Base-by-base conservation (phyloP, 1,140 invertebrate genomes). In the Schlechtendalia chinensis region DNA sequence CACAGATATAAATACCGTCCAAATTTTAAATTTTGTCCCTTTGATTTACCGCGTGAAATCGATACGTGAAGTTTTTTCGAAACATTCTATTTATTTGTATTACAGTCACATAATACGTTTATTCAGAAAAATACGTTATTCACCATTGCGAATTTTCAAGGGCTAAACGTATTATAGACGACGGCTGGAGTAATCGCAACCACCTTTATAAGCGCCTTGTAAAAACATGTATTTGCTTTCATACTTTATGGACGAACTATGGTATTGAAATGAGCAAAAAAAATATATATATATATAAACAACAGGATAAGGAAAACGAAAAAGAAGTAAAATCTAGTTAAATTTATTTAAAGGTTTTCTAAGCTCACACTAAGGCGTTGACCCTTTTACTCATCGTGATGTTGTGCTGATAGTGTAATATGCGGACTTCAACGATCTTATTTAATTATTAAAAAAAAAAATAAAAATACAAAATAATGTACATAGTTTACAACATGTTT, bases 221-320 rank as follows among this genome's bases (percentile, higher is more conserved):
- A 58, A 59, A 79, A 79, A 79, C 75, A 79, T 19, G 75, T 45
- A 79, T 79, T 63, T 79, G 58, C 75, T 79, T 61, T 79, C 22
- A 63, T 79, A 50, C 4, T 29, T 1, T 29, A 32, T 17, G 50
- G 16, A 17, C 4, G 3, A n/a, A 8, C 14, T 50, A 6, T 14
- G 11, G 24, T 29, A 53, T 29, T 47, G 4, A 27, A 27, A 72
- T 6, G 29, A 53, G 24, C 29, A 54, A 54, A 54, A 54, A n/a
- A n/a, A n/a, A n/a, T n/a, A n/a, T n/a, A n/a, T n/a, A n/a, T n/a
- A n/a, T n/a, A 19, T n/a, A 27, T 22, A 54, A n/a, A 54, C 4
- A 32, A n/a, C 19, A 24, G 12, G 17, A 53, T 29, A 54, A 29
- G 45, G 3, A n/a, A 24, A n/a, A 29, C 47, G 69, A n/a, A 22